Evolutionary conservation across 1,140 invertebrate species (phyloP).

Genomic region (Bactericera cockerelli): DNA sequence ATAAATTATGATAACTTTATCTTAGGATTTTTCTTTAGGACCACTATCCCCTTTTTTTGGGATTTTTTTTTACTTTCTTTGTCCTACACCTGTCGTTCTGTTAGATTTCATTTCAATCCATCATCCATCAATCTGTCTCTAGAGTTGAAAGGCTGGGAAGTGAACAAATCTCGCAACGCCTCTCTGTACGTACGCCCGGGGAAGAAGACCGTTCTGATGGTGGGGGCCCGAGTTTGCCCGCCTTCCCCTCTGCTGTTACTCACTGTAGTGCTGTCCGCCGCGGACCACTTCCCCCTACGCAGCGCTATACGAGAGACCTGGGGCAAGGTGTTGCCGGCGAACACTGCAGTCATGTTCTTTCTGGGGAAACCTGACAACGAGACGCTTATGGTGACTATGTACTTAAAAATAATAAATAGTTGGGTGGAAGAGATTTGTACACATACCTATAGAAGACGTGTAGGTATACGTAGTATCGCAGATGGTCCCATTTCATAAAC

Average conservation of each 20-base stretch:
- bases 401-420: no score
- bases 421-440: no score
- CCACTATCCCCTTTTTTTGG: no score
- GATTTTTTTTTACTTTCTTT: no score
- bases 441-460: no score
- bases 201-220: conserved; percentile 1
- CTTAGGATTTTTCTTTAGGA: no score
- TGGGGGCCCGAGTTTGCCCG: background rate
- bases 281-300: conserved; percentile 1
- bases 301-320: conserved; percentile 10
- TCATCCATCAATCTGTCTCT: background rate
- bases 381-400: background rate
- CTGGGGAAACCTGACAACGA: background rate
- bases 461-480: no score
- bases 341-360: background rate
- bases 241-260: conserved; percentile 5
- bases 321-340: background rate
- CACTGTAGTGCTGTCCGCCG: background rate
- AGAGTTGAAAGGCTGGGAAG: conserved; percentile 11
- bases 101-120: background rate
- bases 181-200: conserved; percentile 9
- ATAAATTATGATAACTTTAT: no score
- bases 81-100: no score
- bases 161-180: conserved; percentile 1
- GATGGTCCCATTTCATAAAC: no score